A percentile compares a stretch with the other conserved stretches of the same genome.
Evolutionary conservation across 2,888 invertebrate genomes (phyloP).

Genomic region (Neocrepidodera transversa): DNA sequence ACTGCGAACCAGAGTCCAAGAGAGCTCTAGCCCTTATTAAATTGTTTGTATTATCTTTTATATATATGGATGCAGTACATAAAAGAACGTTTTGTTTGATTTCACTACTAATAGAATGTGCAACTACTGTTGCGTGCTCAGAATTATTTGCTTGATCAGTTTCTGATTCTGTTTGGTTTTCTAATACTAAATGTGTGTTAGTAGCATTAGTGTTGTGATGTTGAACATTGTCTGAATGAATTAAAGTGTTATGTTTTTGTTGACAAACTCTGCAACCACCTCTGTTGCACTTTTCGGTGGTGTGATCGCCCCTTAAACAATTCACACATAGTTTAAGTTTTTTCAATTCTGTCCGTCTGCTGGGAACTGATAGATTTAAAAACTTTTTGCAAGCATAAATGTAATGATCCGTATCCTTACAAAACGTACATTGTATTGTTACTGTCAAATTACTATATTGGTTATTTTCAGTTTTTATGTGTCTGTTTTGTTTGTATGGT

Average conservation of each 20-base stretch:
- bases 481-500: neutral
- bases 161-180: neutral
- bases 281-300: neutral
- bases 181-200: neutral
- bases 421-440: neutral
- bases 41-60: neutral
- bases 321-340: neutral
- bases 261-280: neutral
- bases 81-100: neutral
- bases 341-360: neutral
- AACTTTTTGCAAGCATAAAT: neutral
- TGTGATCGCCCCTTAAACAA: neutral
- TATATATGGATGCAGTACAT: neutral
- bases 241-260: neutral
- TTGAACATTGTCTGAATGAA: neutral
- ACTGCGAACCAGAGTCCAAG: neutral
- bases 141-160: too few relatives aligned
- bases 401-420: neutral
- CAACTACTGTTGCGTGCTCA: neutral
- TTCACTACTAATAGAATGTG: neutral
- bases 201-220: neutral
- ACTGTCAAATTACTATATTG: too few relatives aligned
- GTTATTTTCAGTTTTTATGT: too few relatives aligned
- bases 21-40: neutral
- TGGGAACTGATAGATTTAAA: neutral